Evolutionary conservation across 2,797 vertebrate genomes (phyloP), one percentile per base, ranked within the genome.

Genomic region (Ptychobarbus kaznakovi): DNA sequence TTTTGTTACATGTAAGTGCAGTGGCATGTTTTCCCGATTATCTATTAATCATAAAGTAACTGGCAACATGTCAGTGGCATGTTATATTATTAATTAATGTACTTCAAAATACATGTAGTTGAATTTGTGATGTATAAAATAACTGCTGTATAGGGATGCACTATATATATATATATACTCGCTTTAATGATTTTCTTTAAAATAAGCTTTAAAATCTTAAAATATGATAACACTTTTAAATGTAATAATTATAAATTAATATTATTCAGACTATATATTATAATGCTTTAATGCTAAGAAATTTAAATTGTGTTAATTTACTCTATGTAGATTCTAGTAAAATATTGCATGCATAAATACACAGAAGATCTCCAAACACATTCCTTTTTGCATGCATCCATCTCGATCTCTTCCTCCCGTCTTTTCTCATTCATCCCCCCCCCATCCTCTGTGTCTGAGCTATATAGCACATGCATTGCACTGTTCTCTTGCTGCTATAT

Each of bases 401-500:
- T 38, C 22, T 22, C 51, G 12, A 18, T 35, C 83, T 22, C 1
- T 38, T 70, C 73, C 69, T 32, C 63, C 16, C 6, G 38, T 78
- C 40, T 16, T 42, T 81, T 40, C 32, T 61, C 44, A 22, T 53
- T 76, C 46, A 42, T 66, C 35, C 61, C 46, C 46, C 12, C 13
- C 22, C 32, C n/a, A n/a, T n/a, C n/a, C 75, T 82, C 22, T 65
- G 10, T 42, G 49, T 18, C 38, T 70, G 69, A 83, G 16, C 66
- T 63, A 69, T 78, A 18, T 40, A 73, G 68, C 77, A 73, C 68
- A 83, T 80, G 80, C 75, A 63, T 84, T 32, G 77, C 38, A 69
- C 46, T 81, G 77, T 76, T 84, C 68, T 66, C 35, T 77, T 35
- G 53, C 51, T 68, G 82, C 82, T 70, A 90, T 75, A 80, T 93